Base-by-base conservation (phyloP, 2,113 vertebrate genomes). In the Atractosteus spatula region DNA sequence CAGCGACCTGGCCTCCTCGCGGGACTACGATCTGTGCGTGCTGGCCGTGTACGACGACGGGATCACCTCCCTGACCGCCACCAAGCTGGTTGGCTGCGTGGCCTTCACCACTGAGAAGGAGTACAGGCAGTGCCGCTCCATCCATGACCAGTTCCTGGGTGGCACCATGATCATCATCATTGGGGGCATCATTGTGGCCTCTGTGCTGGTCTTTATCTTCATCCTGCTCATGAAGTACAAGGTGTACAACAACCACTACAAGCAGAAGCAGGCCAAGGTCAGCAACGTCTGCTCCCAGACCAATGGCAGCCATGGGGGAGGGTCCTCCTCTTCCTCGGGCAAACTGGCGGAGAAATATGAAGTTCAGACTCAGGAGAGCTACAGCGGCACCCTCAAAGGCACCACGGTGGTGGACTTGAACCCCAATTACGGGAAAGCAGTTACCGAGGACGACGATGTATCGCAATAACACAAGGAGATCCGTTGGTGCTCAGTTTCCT, bases 121-220 rank as follows among this genome's bases (percentile, higher is more conserved):
- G 66, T 93, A 89, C 16, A 87, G 87, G 3, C 91, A 88, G 71
- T 94, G 93, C 12, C 91, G 88, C 77, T 93, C 92, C 0, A 90
- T 93, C 59, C 86, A 91, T 8, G 91, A 93, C 80, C 93, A 94
- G 86, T 93, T 94, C 78, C 84, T 94, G 57, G 93, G 93, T 0
- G 92, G 93, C 0, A 94, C 93, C 69, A 94, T 94, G 93, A 94
- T 94, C 81, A 93, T 94, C 76, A 89, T 94, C 79, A 94, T 94
- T 3, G 93, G 93, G 0, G 93, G 93, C 7, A 93, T 94, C 83
- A 94, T 94, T 13, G 93, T 94, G 77, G 93, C 93, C 3, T 93
- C 92, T 0, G 92, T 94, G 55, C 86, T 94, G 57, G 93, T 94
- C 77, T 94, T 94, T 83, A 94, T 93, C 82, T 93, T 94, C 83